Conservation (phyloP, 2,888 invertebrate genomes). For the Drosophila emarginata region DNA sequence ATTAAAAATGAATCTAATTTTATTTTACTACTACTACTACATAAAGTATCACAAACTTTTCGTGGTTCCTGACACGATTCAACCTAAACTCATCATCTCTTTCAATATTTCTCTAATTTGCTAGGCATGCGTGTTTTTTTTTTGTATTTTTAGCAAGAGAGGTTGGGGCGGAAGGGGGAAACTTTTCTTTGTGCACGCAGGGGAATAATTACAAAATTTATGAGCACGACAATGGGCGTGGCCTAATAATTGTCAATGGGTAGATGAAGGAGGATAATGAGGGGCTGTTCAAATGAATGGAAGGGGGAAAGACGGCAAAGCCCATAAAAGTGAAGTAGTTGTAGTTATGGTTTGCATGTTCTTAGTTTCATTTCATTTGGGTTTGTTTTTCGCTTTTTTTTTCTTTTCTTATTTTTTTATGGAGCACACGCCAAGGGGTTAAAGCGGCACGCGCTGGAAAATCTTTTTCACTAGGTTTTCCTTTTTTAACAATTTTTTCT, state of each 20-base stretch:
- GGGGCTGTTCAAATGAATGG: constrained; percentile 8
- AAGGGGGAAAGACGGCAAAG: constrained; percentile 37
- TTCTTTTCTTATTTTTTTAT: constrained; percentile 23
- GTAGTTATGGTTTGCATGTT: constrained; percentile 64
- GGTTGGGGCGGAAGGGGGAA: not conserved
- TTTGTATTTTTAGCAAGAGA: constrained; percentile 16
- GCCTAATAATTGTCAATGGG: constrained; percentile 73
- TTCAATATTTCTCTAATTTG: constrained; percentile 11
- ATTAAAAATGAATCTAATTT: not conserved
- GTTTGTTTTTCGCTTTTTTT: constrained; percentile 12
- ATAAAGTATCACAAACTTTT: constrained; percentile 4
- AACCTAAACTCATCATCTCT: constrained; percentile 33
- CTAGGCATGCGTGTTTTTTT: constrained; percentile 42
- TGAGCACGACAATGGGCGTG: constrained; percentile 73
- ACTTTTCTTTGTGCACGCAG: constrained; percentile 59
- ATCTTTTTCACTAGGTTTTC: constrained; percentile 8
- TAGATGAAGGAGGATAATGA: constrained; percentile 10
- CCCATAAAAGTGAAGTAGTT: constrained; percentile 70
- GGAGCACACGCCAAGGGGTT: constrained; percentile 68
- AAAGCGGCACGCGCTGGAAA: constrained; percentile 65
- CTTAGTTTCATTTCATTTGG: constrained; percentile 45
- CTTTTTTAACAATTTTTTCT: not conserved
- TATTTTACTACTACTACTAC: not conserved
- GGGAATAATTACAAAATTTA: constrained; percentile 75
- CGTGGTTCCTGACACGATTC: constrained; percentile 31